These are phyloP conservation scores for Pycnomerus fuliginosus DNA, from an alignment of 2,888 invertebrate genomes.

Conservation along the genomic window DNA sequence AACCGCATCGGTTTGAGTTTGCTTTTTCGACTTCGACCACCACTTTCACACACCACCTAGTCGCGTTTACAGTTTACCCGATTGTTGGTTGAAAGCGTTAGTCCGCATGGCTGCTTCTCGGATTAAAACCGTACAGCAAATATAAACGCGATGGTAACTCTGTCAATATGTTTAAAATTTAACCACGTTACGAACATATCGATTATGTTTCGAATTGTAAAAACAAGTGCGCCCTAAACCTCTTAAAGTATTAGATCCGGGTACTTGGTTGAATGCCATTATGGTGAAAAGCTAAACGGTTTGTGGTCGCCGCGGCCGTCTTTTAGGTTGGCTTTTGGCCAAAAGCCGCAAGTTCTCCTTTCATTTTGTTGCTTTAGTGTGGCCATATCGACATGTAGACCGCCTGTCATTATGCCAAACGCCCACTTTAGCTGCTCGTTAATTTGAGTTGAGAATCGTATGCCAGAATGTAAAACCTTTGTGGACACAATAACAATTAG, in stretches of 20 bases:
- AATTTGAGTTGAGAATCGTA: too few relatives aligned
- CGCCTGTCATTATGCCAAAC: slow-evolving; percentile 24
- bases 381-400: slow-evolving; percentile 27
- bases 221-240: slow-evolving; percentile 31
- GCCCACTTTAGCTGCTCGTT: neutral
- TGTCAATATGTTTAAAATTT: slow-evolving; percentile 14
- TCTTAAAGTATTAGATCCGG: slow-evolving; percentile 30
- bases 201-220: neutral
- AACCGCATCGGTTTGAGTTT: neutral
- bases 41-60: slow-evolving; percentile 7
- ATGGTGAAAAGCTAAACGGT: slow-evolving; percentile 17
- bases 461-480: too few relatives aligned
- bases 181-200: neutral
- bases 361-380: slow-evolving; percentile 24
- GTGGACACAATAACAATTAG: slow-evolving; percentile 14
- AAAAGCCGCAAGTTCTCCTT: slow-evolving; percentile 25
- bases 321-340: slow-evolving; percentile 26
- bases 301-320: slow-evolving; percentile 15
- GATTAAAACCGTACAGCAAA: slow-evolving; percentile 16
- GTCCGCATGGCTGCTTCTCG: slow-evolving; percentile 17
- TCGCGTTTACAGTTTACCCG: slow-evolving; percentile 12
- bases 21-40: slow-evolving; percentile 13
- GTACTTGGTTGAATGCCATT: slow-evolving; percentile 20
- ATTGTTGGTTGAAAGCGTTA: slow-evolving; percentile 18
- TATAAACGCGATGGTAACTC: slow-evolving; percentile 5